These are phyloP conservation scores for Marasmarcha lunaedactyla DNA, from an alignment of 2,888 invertebrate species.

Conservation along the genomic window DNA sequence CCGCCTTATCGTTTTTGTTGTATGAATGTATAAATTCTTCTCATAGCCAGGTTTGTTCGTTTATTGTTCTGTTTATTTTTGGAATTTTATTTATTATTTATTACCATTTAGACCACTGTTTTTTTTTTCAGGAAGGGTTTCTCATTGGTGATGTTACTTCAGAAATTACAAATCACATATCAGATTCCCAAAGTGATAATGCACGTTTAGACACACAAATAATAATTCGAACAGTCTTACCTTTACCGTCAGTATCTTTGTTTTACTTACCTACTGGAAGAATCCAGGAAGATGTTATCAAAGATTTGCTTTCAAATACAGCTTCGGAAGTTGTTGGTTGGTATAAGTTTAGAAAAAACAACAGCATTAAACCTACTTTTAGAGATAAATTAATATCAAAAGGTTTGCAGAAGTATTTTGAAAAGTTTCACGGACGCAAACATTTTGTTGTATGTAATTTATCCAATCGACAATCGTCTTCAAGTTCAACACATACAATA, in stretches of 20 bases:
- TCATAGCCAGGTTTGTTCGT: conserved; percentile 64
- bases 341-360: conserved; percentile 73
- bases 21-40: conserved; percentile 75
- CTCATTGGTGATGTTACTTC: conserved; percentile 74
- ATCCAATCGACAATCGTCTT: conserved; percentile 58
- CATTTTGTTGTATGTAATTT: conserved; percentile 74
- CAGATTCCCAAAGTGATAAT: conserved; percentile 75
- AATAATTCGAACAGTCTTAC: conserved; percentile 71
- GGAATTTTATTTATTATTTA: not conserved
- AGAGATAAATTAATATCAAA: conserved; percentile 74
- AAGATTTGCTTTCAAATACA: conserved; percentile 58
- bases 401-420: conserved; percentile 70
- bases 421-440: conserved; percentile 61
- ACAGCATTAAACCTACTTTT: conserved; percentile 67
- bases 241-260: conserved; percentile 67
- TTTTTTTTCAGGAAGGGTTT: conserved; percentile 68
- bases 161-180: conserved; percentile 75
- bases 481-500: conserved; percentile 71
- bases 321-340: conserved; percentile 74
- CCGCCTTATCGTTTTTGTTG: conserved; percentile 75
- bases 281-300: conserved; percentile 66
- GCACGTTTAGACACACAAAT: conserved; percentile 72
- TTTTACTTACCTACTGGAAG: conserved; percentile 71
- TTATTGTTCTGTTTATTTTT: not conserved
- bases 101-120: not conserved